Conservation (phyloP, 2,113 vertebrate genomes). For the Tapirus terrestris region DNA sequence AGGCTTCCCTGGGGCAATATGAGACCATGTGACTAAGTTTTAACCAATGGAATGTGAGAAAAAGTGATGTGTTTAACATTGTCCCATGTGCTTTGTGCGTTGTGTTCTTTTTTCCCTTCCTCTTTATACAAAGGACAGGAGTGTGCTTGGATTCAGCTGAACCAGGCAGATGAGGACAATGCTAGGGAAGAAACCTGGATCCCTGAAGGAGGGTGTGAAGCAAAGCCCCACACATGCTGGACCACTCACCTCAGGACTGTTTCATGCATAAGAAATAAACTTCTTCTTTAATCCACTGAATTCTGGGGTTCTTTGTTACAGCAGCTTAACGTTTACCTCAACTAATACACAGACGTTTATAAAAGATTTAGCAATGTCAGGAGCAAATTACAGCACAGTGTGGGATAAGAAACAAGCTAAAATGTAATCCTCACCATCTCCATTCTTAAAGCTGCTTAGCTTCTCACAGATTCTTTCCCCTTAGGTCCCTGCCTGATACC, state of each 20-base stretch:
- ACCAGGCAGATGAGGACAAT: neutral
- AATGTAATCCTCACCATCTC: neutral
- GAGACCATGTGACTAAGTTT: neutral
- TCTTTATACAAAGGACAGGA: neutral
- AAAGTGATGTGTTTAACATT: neutral
- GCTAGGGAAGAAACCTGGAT: neutral
- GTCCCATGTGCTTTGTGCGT: neutral
- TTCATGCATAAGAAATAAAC: slow-evolving; percentile 37
- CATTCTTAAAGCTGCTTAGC: neutral
- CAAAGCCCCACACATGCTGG: neutral
- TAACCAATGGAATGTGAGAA: neutral
- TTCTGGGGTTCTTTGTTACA: slow-evolving; percentile 56
- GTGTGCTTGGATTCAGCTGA: neutral
- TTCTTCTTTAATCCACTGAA: slow-evolving; percentile 35
- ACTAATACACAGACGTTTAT: slow-evolving; percentile 4
- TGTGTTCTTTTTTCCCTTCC: neutral
- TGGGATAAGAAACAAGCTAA: neutral
- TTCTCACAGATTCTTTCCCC: neutral
- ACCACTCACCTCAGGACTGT: neutral
- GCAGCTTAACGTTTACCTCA: slow-evolving; percentile 58
- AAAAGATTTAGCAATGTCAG: neutral
- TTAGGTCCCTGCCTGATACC: neutral
- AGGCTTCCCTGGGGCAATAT: neutral
- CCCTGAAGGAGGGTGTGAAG: neutral
- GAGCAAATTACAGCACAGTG: neutral